Percentiles rank a stretch among this genome's conserved stretches.
phyloP scores from a whole-genome alignment of 2,888 invertebrate genomes.

The Temnothorax rugatulus region DNA sequence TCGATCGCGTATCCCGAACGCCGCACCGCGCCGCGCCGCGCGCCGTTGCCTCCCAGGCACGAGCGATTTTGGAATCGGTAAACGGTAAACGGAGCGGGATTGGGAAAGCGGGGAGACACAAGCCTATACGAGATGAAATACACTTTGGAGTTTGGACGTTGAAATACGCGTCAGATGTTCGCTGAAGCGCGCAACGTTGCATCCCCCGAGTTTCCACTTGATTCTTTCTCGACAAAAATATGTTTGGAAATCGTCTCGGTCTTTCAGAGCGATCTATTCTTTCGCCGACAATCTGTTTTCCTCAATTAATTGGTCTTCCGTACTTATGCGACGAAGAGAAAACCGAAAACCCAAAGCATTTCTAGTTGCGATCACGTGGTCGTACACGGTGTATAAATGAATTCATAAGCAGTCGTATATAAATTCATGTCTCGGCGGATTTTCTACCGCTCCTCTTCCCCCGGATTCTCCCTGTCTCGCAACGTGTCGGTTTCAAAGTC shows the following conservation, averaged over 20 bases:
- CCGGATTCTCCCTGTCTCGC: neutral
- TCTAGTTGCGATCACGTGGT: neutral
- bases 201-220: neutral
- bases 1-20: constrained; percentile 44
- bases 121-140: neutral
- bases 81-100: neutral
- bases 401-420: neutral
- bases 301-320: neutral
- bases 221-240: neutral
- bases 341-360: neutral
- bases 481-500: neutral
- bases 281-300: neutral
- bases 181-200: neutral
- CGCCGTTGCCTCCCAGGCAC: too few species aligned
- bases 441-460: neutral
- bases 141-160: neutral
- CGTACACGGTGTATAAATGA: neutral
- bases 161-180: neutral
- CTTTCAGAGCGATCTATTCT: neutral
- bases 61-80: neutral
- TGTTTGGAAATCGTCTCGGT: neutral
- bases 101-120: neutral
- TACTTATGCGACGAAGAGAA: neutral
- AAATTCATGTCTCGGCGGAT: neutral
- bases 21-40: too few species aligned